Conservation (phyloP, 2,888 invertebrate genomes). For the Tubiluchus corallicola region DNA sequence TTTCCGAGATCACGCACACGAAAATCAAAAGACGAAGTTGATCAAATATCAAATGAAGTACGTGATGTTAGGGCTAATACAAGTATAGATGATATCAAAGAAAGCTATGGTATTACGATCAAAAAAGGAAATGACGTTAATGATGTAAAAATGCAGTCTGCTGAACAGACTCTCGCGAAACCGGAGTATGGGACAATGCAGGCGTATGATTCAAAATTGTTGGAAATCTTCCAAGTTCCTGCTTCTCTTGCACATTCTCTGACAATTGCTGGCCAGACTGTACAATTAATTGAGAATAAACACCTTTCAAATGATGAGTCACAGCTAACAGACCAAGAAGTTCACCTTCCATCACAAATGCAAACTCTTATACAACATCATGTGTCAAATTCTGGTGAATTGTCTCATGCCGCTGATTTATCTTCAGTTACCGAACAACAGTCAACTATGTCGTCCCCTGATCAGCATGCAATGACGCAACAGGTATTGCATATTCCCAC, state of each 20-base stretch:
- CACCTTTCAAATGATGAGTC: background rate
- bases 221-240: background rate
- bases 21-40: background rate
- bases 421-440: too few relatives aligned
- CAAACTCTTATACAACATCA: background rate
- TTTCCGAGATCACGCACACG: background rate
- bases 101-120: background rate
- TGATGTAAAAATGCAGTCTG: background rate
- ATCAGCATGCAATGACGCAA: background rate
- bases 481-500: background rate
- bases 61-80: background rate
- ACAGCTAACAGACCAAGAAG: background rate
- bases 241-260: too few relatives aligned
- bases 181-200: background rate
- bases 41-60: too few relatives aligned
- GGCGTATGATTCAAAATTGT: background rate
- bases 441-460: background rate
- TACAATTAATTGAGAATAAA: background rate
- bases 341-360: slow-evolving; percentile 1
- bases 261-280: background rate
- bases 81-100: slow-evolving; percentile 1
- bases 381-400: background rate
- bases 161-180: background rate
- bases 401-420: too few relatives aligned
- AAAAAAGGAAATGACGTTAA: background rate